Evolutionary conservation across 2,113 vertebrate genomes (phyloP).

Genomic region (Sisor rabdophorus): DNA sequence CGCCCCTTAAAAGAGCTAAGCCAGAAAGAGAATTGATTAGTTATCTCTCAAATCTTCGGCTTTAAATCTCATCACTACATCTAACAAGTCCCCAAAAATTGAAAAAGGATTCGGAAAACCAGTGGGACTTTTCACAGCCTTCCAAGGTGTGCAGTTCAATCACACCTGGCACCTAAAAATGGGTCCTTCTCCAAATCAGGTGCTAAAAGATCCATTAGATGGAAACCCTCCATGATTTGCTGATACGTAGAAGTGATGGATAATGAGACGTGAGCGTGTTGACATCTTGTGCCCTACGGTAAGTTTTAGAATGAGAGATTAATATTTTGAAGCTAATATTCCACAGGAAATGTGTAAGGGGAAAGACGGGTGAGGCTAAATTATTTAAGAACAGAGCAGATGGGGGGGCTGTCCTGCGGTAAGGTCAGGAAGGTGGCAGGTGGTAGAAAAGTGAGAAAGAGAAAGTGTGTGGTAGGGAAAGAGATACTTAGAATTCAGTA

Average conservation of each 20-base stretch:
- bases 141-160: background rate
- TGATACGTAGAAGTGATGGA: conserved; percentile 12
- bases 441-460: conserved; percentile 25
- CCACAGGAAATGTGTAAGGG: conserved; percentile 36
- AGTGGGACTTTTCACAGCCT: background rate
- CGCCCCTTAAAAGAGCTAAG: too few relatives aligned
- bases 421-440: conserved; percentile 38
- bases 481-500: conserved; percentile 23
- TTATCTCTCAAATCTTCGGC: too few relatives aligned
- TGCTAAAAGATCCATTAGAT: conserved; percentile 13
- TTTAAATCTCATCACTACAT: too few relatives aligned
- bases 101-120: background rate
- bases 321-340: conserved; percentile 48
- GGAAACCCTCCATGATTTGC: conserved; percentile 25
- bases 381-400: conserved; percentile 52
- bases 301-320: conserved; percentile 42
- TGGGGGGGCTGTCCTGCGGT: conserved; percentile 35
- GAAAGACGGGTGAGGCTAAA: conserved; percentile 41
- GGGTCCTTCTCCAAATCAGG: background rate
- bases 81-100: background rate
- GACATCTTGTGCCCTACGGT: conserved; percentile 34
- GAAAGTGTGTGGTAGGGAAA: background rate
- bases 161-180: conserved; percentile 3
- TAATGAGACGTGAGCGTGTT: background rate
- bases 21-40: too few relatives aligned